phyloP scores from a whole-genome alignment of 2,888 invertebrate species.

The Drosophila flavopinicola region DNA sequence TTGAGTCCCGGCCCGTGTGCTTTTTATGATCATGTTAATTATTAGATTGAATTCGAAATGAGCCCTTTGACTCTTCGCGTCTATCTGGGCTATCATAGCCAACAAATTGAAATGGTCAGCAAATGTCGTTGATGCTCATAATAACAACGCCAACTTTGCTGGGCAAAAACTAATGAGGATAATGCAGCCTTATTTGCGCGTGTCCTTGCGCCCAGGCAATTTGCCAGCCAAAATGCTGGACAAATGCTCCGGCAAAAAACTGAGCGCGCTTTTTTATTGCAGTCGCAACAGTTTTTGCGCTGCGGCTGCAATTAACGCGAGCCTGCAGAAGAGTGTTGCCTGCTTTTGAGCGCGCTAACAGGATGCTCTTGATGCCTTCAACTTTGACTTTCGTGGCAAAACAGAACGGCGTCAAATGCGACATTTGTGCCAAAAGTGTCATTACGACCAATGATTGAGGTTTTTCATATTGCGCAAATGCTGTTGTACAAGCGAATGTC shows the following conservation, averaged over 20 bases:
- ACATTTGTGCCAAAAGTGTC: slow-evolving; percentile 33
- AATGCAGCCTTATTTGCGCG: slow-evolving; percentile 43
- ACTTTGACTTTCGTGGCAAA: slow-evolving; percentile 33
- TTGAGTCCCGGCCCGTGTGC: slow-evolving; percentile 55
- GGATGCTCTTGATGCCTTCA: slow-evolving; percentile 6
- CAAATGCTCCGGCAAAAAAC: not conserved
- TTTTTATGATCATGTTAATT: slow-evolving; percentile 76
- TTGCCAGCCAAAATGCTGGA: slow-evolving; percentile 2
- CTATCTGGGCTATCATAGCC: slow-evolving; percentile 2
- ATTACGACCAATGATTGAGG: slow-evolving; percentile 8
- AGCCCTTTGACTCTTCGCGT: slow-evolving; percentile 42
- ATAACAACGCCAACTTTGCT: slow-evolving; percentile 24
- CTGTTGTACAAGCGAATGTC: too few species aligned
- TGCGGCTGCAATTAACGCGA: slow-evolving; percentile 57
- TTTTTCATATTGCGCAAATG: not conserved
- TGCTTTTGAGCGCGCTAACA: not conserved
- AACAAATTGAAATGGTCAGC: slow-evolving; percentile 50
- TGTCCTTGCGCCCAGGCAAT: slow-evolving; percentile 16
- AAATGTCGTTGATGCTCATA: slow-evolving; percentile 45
- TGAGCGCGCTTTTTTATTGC: slow-evolving; percentile 58
- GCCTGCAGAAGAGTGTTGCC: slow-evolving; percentile 33
- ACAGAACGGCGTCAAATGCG: slow-evolving; percentile 12
- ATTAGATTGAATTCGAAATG: slow-evolving; percentile 76
- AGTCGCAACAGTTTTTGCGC: slow-evolving; percentile 57
- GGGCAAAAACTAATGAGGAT: slow-evolving; percentile 58